Base-by-base conservation (phyloP, 1,140 invertebrate species). In the Trichomalopsis sarcophagae region DNA sequence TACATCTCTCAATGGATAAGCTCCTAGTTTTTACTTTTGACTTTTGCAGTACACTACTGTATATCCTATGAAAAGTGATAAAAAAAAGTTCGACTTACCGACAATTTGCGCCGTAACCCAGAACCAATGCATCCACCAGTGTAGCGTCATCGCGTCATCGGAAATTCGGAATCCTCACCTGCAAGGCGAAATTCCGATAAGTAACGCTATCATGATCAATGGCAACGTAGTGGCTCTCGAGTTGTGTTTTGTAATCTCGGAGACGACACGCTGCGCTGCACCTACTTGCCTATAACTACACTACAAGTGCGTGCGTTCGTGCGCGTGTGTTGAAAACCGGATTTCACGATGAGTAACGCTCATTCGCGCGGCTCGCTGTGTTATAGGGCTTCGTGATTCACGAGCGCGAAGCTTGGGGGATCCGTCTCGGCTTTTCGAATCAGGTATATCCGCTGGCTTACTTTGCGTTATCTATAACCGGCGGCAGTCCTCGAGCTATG, bases 61-160 rank as follows among this genome's bases (percentile, higher is more conserved):
- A n/a, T n/a, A n/a, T n/a, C n/a, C n/a, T n/a, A n/a, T n/a, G n/a
- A n/a, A n/a, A n/a, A n/a, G n/a, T n/a, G n/a, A n/a, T n/a, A n/a
- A n/a, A n/a, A n/a, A n/a, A n/a, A n/a, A n/a, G n/a, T n/a, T n/a
- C n/a, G n/a, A 92, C 92, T 93, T 89, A 94, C 94, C 90, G 86
- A 89, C 90, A 86, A 94, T 89, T 87, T 91, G 90, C 86, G 90
- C 90, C 88, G 95, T 95, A 94, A 95, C 94, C 95, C 95, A 95
- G 91, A 95, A 95, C 95, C 95, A 95, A 91, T 95, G 95, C 92
- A 95, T 95, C 94, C 95, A 95, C 95, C 94, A 95, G 91, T 95
- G 95, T 87, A 95, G 93, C 93, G 95, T 95, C 95, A 95, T 95
- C 94, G 94, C 94, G 92, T 92, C 91, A 94, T 93, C 84, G 88